Evolutionary conservation across 2,113 vertebrate species (phyloP), one percentile per base, ranked within the genome.

Genomic region (Periophthalmus modestus): DNA sequence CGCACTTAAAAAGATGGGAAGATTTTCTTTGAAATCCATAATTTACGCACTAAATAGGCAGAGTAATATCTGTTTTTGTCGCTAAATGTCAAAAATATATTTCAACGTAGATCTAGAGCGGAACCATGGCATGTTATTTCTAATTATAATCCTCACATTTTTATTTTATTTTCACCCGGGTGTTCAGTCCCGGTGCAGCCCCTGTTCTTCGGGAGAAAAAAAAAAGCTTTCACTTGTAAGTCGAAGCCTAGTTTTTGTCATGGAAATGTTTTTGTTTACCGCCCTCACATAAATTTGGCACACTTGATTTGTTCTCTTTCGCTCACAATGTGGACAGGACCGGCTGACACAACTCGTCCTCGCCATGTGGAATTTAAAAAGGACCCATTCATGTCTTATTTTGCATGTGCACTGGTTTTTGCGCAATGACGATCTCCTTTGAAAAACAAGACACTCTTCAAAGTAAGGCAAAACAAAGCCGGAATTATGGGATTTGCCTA

Each of bases 251-350:
- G 93, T 96, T 96, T 65, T 97, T 98, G 96, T 98, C 90, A 98
- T 97, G 96, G 95, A 96, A 97, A 98, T 98, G 90, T 80, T 91
- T 94, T 88, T 96, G 95, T 97, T 97, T 97, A 95, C 94, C 95
- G 94, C 94, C 94, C 95, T 94, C 95, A 96, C 95, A 94, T 94
- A 95, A 94, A 95, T 97, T 95, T 95, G 94, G 95, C 95, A 96
- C 96, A 96, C 95, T 96, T 95, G 94, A 96, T 94, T 97, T 97
- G 95, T 96, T 96, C 95, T 94, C 94, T 96, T 95, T 96, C 87
- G 89, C 92, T 85, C 93, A 94, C 95, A 95, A 93, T 95, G 94
- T 96, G 93, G 95, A 95, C 95, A 95, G 89, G 94, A 95, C 94
- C 94, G 95, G 93, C 93, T 95, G 95, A 95, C 95, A 96, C 94